A percentile compares a stretch with the other conserved stretches of the same genome.
phyloP scores from a whole-genome alignment of 2,888 invertebrate genomes.

The Xanthostigma xanthostigma region DNA sequence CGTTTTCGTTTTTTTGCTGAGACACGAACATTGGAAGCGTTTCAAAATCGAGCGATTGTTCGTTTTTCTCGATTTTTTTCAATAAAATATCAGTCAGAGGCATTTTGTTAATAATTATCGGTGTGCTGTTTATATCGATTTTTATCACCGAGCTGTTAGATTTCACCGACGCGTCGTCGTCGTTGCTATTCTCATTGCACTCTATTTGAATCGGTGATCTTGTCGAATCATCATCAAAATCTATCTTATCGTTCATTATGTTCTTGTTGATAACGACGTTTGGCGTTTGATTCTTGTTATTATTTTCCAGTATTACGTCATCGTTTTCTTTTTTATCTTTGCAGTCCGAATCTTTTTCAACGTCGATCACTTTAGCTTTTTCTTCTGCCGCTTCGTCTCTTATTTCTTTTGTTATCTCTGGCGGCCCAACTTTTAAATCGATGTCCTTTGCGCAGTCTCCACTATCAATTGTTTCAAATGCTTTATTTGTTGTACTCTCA shows the following conservation, averaged over 20 bases:
- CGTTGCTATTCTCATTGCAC: too few species aligned
- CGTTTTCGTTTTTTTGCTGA: too few species aligned
- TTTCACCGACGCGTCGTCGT: too few species aligned
- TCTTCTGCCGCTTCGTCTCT: slow-evolving; percentile 33
- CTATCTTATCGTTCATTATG: too few species aligned
- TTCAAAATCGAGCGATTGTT: slow-evolving; percentile 34
- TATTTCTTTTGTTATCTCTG: slow-evolving; percentile 26
- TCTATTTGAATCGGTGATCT: too few species aligned
- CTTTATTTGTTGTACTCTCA: slow-evolving; percentile 17
- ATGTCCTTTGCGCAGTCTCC: slow-evolving; percentile 35
- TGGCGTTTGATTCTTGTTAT: too few species aligned
- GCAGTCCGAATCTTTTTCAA: slow-evolving; percentile 37
- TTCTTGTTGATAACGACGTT: neutral
- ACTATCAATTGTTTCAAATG: slow-evolving; percentile 29
- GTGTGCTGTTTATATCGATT: too few species aligned
- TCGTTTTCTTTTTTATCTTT: slow-evolving; percentile 34
- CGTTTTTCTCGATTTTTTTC: slow-evolving; percentile 14
- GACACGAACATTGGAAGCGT: slow-evolving; percentile 10
- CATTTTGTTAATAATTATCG: too few species aligned
- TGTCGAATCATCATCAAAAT: too few species aligned
- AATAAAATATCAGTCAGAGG: neutral
- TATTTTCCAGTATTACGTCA: too few species aligned
- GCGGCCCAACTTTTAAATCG: slow-evolving; percentile 22
- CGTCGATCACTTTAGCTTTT: slow-evolving; percentile 32
- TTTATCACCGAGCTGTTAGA: too few species aligned